A percentile compares a stretch with the other conserved stretches of the same genome.
Conservation (phyloP, 2,113 vertebrate genomes). For the Lampris incognitus region DNA sequence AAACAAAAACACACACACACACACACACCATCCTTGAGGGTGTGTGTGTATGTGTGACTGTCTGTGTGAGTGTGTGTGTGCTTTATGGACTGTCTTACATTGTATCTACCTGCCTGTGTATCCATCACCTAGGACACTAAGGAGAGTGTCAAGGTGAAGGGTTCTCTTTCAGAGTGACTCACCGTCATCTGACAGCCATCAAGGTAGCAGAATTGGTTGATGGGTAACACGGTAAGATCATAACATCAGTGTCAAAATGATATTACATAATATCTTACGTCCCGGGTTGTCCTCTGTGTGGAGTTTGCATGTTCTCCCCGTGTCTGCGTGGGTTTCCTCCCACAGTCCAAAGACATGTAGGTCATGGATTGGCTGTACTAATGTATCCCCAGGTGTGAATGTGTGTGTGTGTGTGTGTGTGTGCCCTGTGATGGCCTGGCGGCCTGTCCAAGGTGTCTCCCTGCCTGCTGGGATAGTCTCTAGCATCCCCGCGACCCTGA, state of each 20-base stretch:
- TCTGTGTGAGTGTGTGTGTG: constrained; percentile 36
- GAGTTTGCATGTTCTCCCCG: too few species aligned
- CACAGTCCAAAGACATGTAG: too few species aligned
- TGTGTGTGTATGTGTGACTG: constrained; percentile 24
- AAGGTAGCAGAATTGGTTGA: constrained; percentile 25
- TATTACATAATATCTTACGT: not conserved
- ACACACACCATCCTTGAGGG: not conserved
- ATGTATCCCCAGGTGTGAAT: not conserved
- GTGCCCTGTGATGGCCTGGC: too few species aligned
- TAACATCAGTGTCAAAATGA: constrained; percentile 32
- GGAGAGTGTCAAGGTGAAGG: constrained; percentile 68
- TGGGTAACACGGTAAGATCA: constrained; percentile 49
- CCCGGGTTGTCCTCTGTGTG: not conserved
- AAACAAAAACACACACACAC: too few species aligned
- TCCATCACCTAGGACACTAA: constrained; percentile 67
- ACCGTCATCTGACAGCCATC: constrained; percentile 61
- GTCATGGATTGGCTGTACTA: not conserved
- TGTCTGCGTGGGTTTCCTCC: too few species aligned
- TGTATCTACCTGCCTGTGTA: constrained; percentile 62
- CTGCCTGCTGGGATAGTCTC: not conserved
- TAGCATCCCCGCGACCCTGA: not conserved
- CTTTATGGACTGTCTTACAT: constrained; percentile 59
- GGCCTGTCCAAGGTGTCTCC: too few species aligned
- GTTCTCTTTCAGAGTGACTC: constrained; percentile 33
- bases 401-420: constrained; percentile 2